Evolutionary conservation across 37 sponge, comb jelly and placozoan genomes (phyloP).

Genomic region (Axinella damicornis): DNA sequence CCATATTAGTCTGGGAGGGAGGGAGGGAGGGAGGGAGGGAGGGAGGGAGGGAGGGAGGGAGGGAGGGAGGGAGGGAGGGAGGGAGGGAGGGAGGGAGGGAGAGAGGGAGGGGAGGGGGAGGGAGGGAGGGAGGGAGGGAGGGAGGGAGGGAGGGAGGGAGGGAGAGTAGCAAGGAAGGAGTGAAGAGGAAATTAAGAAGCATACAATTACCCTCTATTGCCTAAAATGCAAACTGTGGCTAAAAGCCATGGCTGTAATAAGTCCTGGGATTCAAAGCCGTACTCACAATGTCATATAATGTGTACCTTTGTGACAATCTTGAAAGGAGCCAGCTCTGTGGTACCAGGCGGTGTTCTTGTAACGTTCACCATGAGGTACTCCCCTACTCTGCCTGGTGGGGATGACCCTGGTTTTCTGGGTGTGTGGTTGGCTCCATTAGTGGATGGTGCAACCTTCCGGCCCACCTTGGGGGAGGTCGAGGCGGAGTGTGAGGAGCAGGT

Average conservation of each 20-base stretch:
- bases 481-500: constrained; percentile 24
- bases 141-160: not conserved
- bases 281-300: not conserved
- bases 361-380: constrained; percentile 62
- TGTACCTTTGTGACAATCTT: constrained; percentile 83
- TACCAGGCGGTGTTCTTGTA: constrained; percentile 61
- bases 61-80: constrained; percentile 7
- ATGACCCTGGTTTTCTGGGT: not conserved
- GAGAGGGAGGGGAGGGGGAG: not conserved
- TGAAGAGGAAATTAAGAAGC: not conserved
- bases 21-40: constrained; percentile 2
- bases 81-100: not conserved
- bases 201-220: too few relatives aligned
- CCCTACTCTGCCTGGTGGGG: not conserved
- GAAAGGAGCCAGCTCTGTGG: constrained; percentile 79
- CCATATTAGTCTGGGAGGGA: constrained; percentile 47
- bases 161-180: not conserved
- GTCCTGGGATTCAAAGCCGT: too few relatives aligned
- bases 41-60: not conserved
- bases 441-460: constrained; percentile 5
- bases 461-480: not conserved
- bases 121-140: constrained; percentile 4
- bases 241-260: not conserved
- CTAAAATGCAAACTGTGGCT: not conserved
- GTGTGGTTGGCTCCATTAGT: not conserved